Percentiles rank a stretch among this genome's conserved stretches.
phyloP scores from a whole-genome alignment of 2,888 invertebrate species.

The Piscicola geometra region DNA sequence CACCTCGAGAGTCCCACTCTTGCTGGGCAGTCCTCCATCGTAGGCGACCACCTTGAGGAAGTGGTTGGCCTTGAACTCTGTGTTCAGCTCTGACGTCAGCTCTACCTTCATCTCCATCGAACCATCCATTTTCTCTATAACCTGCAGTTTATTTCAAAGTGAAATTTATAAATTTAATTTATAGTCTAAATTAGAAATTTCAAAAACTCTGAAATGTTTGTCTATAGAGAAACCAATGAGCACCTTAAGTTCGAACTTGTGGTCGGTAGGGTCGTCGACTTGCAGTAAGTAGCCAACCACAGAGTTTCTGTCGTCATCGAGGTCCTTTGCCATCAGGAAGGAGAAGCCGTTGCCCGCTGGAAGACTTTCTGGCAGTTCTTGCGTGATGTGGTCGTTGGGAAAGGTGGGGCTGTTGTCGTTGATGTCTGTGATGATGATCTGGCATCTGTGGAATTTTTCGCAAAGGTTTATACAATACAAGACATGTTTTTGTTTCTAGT shows the following conservation, averaged over 20 bases:
- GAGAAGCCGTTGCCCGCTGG: slow-evolving; percentile 37
- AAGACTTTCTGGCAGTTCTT: slow-evolving; percentile 39
- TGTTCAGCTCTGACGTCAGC: slow-evolving; percentile 46
- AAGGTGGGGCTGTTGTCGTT: slow-evolving; percentile 42
- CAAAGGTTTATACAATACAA: no score
- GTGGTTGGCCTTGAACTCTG: slow-evolving; percentile 44
- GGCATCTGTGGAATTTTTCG: not conserved
- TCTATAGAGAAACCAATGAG: no score
- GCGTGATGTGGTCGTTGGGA: slow-evolving; percentile 34
- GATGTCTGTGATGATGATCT: slow-evolving; percentile 41
- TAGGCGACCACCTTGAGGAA: slow-evolving; percentile 35
- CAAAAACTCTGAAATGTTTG: no score
- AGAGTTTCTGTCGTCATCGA: slow-evolving; percentile 32
- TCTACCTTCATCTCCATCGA: slow-evolving; percentile 37
- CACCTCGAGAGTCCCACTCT: slow-evolving; percentile 36
- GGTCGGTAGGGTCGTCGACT: slow-evolving; percentile 30
- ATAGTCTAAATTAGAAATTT: not conserved
- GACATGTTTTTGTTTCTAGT: no score
- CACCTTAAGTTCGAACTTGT: slow-evolving; percentile 30
- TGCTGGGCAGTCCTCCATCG: slow-evolving; percentile 38
- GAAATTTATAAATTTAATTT: slow-evolving; percentile 5
- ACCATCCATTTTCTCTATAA: slow-evolving; percentile 36
- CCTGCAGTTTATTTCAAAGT: slow-evolving; percentile 6
- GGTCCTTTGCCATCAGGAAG: slow-evolving; percentile 40
- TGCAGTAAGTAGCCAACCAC: slow-evolving; percentile 37